These are phyloP conservation scores for Rachycentron canadum DNA, from an alignment of 2,797 vertebrate genomes.

Conservation along the genomic window DNA sequence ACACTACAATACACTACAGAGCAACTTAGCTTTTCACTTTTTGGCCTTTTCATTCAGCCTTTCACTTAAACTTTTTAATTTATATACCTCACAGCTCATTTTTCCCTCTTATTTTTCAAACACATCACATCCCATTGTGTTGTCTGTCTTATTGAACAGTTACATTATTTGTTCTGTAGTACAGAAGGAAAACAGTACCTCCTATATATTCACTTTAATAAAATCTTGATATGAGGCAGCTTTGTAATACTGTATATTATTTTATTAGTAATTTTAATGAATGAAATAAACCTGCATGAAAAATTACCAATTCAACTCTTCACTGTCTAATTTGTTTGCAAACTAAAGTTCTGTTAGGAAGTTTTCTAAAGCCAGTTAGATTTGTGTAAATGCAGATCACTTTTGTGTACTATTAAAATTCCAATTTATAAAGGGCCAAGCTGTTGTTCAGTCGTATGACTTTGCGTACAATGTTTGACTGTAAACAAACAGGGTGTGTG, in stretches of 20 bases:
- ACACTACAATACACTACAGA: neutral
- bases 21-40: neutral
- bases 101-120: conserved; percentile 9
- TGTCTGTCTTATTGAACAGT: conserved; percentile 7
- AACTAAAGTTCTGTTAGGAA: neutral
- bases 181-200: neutral
- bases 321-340: neutral
- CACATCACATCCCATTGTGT: conserved; percentile 33
- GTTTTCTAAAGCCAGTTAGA: too few species aligned
- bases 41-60: neutral
- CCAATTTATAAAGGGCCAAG: neutral
- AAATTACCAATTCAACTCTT: too few species aligned
- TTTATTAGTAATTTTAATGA: neutral
- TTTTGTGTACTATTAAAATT: conserved; percentile 7
- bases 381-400: neutral
- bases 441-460: neutral
- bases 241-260: neutral
- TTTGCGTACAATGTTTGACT: conserved; percentile 3
- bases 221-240: conserved; percentile 1
- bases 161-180: conserved; percentile 30
- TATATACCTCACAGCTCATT: too few species aligned
- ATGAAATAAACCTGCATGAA: too few species aligned
- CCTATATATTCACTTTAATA: conserved; percentile 8
- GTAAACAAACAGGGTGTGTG: conserved; percentile 40
- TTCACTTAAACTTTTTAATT: neutral